Evolutionary conservation across 2,113 vertebrate genomes (phyloP).

Genomic region (Oriolus oriolus): DNA sequence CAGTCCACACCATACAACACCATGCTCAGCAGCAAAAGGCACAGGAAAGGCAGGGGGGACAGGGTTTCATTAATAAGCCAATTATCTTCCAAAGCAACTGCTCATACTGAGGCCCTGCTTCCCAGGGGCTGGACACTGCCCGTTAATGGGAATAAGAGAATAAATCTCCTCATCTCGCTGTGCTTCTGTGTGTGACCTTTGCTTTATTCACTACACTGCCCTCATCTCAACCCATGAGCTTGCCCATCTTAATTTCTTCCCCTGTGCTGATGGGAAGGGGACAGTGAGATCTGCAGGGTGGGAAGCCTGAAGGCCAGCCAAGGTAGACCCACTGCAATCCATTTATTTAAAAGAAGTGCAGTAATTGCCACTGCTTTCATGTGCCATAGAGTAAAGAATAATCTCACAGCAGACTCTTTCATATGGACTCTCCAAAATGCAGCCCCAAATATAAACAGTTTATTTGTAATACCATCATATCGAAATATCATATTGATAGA

Average conservation of each 20-base stretch:
- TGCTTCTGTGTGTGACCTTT: not conserved
- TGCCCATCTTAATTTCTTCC: not conserved
- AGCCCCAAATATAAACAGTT: not conserved
- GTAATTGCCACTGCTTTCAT: not conserved
- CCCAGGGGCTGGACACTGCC: not conserved
- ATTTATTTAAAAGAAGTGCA: not conserved
- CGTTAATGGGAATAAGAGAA: not conserved
- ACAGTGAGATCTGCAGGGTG: accelerated
- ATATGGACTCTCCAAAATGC: not conserved
- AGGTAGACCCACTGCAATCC: too few relatives aligned
- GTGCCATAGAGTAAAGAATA: not conserved
- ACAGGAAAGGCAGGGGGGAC: accelerated
- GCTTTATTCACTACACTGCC: not conserved
- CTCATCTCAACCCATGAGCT: not conserved
- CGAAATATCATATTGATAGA: not conserved
- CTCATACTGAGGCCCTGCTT: not conserved
- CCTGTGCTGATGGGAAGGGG: not conserved
- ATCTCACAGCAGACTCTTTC: not conserved
- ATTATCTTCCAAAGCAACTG: not conserved
- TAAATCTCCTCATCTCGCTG: not conserved
- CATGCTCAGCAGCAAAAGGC: not conserved
- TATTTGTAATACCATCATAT: not conserved
- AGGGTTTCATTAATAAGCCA: not conserved
- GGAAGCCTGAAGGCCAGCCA: not conserved
- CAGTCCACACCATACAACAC: not conserved